Percentiles rank a stretch among this genome's conserved stretches.
These are phyloP conservation scores for Tenebrio molitor DNA, from an alignment of 1,140 invertebrate species.

Conservation along the genomic window DNA sequence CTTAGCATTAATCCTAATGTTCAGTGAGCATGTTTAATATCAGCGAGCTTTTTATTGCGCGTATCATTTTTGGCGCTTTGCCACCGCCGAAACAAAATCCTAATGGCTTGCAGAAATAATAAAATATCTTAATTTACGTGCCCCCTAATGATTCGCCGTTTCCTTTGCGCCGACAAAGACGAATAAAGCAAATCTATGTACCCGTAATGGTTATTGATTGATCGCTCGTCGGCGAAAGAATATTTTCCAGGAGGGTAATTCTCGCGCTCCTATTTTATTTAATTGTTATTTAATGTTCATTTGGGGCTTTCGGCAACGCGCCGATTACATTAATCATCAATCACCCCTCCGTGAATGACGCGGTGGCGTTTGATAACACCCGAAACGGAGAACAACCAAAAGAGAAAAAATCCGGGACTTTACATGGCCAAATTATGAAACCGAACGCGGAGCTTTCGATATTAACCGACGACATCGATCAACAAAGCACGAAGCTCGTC, in stretches of 20 bases:
- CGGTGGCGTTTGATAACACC: background rate
- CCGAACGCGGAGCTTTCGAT: no score
- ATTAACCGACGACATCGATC: no score
- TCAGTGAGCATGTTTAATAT: background rate
- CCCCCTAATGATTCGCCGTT: background rate
- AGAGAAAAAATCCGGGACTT: no score
- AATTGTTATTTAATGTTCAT: conserved; percentile 2
- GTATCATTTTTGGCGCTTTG: conserved; percentile 22
- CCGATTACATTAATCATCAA: background rate
- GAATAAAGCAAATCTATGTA: background rate
- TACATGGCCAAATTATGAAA: no score
- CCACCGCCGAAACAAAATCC: background rate
- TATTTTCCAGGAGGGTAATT: background rate
- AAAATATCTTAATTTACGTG: conserved; percentile 3
- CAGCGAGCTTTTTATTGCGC: background rate
- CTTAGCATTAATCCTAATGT: conserved; percentile 20
- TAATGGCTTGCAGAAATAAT: conserved; percentile 13
- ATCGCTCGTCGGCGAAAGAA: background rate
- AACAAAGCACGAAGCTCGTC: no score
- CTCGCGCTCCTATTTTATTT: background rate
- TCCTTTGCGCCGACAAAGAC: background rate
- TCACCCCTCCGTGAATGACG: background rate
- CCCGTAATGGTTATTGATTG: background rate
- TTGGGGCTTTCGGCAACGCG: background rate
- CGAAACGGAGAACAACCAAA: background rate